phyloP scores from a whole-genome alignment of 2,888 invertebrate genomes.

The Hartigia nigra region DNA sequence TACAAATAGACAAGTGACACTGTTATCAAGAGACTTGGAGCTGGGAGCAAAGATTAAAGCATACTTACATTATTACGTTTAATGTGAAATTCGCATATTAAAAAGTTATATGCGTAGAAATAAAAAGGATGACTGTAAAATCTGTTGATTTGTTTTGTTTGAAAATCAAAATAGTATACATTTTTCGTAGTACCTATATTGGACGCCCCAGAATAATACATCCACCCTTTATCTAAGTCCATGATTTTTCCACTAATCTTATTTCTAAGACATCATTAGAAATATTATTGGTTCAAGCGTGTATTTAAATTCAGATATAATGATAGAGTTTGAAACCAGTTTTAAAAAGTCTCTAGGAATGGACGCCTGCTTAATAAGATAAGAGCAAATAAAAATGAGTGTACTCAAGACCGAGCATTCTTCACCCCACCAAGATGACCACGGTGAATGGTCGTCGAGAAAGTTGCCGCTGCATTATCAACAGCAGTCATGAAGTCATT shows the following conservation, averaged over 20 bases:
- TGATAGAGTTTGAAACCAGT: not conserved
- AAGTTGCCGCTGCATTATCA: not conserved
- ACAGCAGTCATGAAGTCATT: not conserved
- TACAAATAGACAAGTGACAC: not conserved
- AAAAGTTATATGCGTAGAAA: not conserved
- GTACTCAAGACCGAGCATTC: not conserved
- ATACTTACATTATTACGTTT: not conserved
- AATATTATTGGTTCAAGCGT: not conserved
- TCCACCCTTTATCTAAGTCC: not conserved
- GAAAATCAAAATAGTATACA: not conserved
- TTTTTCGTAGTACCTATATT: not conserved
- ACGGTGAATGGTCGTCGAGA: not conserved
- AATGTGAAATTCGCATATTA: not conserved
- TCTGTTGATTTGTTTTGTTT: not conserved
- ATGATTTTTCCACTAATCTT: not conserved
- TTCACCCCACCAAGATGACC: not conserved
- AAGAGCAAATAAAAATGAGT: not conserved
- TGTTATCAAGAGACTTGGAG: not conserved
- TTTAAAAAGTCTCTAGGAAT: not conserved
- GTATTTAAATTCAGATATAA: not conserved
- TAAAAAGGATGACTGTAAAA: not conserved
- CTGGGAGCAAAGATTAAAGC: not conserved
- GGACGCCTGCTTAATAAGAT: not conserved
- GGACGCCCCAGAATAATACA: no score
- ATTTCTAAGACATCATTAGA: not conserved